Evolutionary conservation across 2,888 invertebrate genomes (phyloP).

Genomic region (Lacanobia wlatinum): DNA sequence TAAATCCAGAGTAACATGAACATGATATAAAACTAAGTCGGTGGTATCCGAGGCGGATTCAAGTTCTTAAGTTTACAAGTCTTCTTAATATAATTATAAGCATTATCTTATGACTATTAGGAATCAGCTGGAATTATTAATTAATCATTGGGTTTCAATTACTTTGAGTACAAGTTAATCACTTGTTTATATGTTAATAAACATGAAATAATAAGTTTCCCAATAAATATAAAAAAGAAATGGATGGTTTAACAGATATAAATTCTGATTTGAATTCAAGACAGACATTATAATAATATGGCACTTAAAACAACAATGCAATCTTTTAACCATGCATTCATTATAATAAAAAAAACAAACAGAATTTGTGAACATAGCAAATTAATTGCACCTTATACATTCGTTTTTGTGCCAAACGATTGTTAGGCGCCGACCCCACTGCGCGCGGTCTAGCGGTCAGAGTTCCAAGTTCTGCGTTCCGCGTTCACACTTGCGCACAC

Average conservation of each 20-base stretch:
- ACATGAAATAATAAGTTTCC: not conserved
- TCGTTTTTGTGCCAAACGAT: conserved; percentile 12
- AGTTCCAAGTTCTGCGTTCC: too few species aligned
- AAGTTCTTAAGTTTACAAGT: conserved; percentile 38
- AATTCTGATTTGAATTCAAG: conserved; percentile 1
- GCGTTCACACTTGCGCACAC: too few species aligned
- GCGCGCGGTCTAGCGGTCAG: too few species aligned
- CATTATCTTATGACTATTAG: conserved; percentile 29
- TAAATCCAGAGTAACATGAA: conserved; percentile 59
- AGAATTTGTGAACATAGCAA: conserved; percentile 5
- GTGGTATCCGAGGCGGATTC: conserved; percentile 64
- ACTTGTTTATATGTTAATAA: not conserved
- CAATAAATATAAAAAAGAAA: not conserved
- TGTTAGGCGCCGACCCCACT: too few species aligned
- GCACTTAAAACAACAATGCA: conserved; percentile 50
- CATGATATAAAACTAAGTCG: conserved; percentile 64
- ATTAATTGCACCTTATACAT: conserved; percentile 1
- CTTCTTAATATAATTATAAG: conserved; percentile 20
- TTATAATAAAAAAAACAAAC: conserved; percentile 34
- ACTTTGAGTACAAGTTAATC: not conserved
- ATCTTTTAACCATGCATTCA: conserved; percentile 45
- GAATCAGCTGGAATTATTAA: conserved; percentile 23
- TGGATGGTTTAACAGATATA: not conserved
- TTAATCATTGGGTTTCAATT: conserved; percentile 21
- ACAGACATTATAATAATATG: conserved; percentile 46